Evolutionary conservation across 2,113 vertebrate genomes (phyloP), one percentile per base, ranked within the genome.

Genomic region (Bubo scandiacus): DNA sequence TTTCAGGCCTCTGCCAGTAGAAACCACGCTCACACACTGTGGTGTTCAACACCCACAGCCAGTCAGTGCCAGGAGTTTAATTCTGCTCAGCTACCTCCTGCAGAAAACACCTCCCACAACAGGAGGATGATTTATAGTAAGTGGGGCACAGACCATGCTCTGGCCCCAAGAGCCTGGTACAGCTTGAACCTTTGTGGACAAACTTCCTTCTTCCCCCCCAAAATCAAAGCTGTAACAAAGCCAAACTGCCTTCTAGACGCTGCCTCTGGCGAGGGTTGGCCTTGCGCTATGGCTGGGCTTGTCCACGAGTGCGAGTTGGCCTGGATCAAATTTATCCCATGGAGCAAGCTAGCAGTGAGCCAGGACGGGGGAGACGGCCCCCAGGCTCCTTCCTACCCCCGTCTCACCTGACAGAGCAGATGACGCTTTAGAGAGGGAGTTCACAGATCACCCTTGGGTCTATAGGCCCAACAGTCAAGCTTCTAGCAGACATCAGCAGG

Each of bases 301-400:
- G 51, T 11, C 51, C 27, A n/a, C 22, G 66, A 15, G 47, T 0
- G 6, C 29, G 12, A 26, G 11, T 3, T 10, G 52, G 38, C 34
- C 43, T 2, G 1, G 25, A 45, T n/a, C 26, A 34, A 14, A 27
- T 4, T 6, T 27, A 61, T 19, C 32, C 47, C 22, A 8, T 6
- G 17, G 51, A 45, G 43, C 14, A 52, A 58, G 36, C 19, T 2
- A 38, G 38, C 38, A 59, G 5, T 2, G 16, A 27, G n/a, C 42
- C 36, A n/a, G 34, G 47, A 15, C 0, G 2, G 45, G 7, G 0
- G 4, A 22, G 66, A 23, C 0, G 2, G 85, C 29, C 51, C 2
- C 0, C 19, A 27, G 12, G 11, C 65, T 66, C 42, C 70, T 38
- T 43, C 78, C 70, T 14, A 16, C 23, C 55, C 32, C 49, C 1